Base-by-base conservation (phyloP, 2,113 vertebrate species). In the Ursus arctos region DNA sequence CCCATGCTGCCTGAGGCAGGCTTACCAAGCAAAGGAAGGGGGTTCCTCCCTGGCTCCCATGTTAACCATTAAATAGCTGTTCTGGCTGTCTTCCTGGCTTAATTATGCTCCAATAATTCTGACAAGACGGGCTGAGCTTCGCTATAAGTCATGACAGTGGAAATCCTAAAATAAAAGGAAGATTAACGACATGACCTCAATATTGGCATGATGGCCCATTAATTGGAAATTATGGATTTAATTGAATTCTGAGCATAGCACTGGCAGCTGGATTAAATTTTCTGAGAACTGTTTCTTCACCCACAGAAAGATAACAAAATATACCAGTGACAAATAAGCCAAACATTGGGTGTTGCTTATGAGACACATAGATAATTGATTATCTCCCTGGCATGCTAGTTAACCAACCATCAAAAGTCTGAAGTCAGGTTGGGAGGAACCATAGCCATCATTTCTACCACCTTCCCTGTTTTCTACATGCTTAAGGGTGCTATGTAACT, bases 81-180 rank as follows among this genome's bases (percentile, higher is more conserved):
- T 16, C 88, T n/a, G 5, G 69, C 81, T 76, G 47, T 90, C 96
- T 84, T 93, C 88, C 92, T 83, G 6, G 18, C 59, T 95, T 96
- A 92, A 95, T 97, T 92, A 96, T 81, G 89, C 92, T 87, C 40
- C 36, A 72, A 63, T 72, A 94, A 89, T 80, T 71, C 92, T 82
- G 97, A 98, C 86, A 77, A 92, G 86, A 89, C 31, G 77, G 71
- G 71, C 89, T 43, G 65, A 40, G 61, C 69, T 57, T 83, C 28
- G 8, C 47, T 95, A 71, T 71, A 96, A 84, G 94, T 94, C 86
- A 94, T 55, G 79, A 90, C 36, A 80, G 74, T 82, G 69, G 83
- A 93, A 95, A 92, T 93, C 84, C 94, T 96, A 95, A 96, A 96
- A 97, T 97, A 96, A 97, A 98, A 94, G 84, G 69, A 95, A 97